Evolutionary conservation across 2,797 vertebrate genomes (phyloP).

Genomic region (Syndactyla subalaris): DNA sequence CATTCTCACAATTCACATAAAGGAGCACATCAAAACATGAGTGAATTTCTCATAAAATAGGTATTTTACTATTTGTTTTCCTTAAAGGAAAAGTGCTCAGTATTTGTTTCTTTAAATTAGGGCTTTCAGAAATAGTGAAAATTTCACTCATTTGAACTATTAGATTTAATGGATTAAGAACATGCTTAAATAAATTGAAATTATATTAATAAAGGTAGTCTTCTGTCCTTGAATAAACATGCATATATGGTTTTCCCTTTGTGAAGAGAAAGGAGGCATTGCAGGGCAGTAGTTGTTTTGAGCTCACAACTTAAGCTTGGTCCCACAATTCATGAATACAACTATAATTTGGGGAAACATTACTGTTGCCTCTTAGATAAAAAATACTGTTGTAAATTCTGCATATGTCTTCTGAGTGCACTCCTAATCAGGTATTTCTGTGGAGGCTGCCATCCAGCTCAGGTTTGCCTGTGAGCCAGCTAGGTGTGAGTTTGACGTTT

Average conservation of each 20-base stretch:
- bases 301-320: background rate
- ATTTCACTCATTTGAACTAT: background rate
- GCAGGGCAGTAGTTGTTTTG: background rate
- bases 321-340: background rate
- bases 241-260: background rate
- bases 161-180: background rate
- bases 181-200: background rate
- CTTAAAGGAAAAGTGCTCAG: background rate
- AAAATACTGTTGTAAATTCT: background rate
- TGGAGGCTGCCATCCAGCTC: background rate
- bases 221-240: background rate
- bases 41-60: constrained; percentile 5
- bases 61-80: background rate
- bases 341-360: background rate
- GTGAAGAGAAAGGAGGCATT: background rate
- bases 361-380: background rate
- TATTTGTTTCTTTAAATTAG: background rate
- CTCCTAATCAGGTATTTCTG: background rate
- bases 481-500: rapidly evolving
- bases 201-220: background rate
- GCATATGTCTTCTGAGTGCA: background rate
- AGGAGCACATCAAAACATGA: background rate
- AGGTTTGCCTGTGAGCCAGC: background rate
- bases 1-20: background rate
- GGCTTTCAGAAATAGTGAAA: background rate